Percentiles rank a stretch among this genome's conserved stretches.
These are phyloP conservation scores for Gymnoscelis rufifasciata DNA, from an alignment of 2,888 invertebrate species.

Conservation along the genomic window DNA sequence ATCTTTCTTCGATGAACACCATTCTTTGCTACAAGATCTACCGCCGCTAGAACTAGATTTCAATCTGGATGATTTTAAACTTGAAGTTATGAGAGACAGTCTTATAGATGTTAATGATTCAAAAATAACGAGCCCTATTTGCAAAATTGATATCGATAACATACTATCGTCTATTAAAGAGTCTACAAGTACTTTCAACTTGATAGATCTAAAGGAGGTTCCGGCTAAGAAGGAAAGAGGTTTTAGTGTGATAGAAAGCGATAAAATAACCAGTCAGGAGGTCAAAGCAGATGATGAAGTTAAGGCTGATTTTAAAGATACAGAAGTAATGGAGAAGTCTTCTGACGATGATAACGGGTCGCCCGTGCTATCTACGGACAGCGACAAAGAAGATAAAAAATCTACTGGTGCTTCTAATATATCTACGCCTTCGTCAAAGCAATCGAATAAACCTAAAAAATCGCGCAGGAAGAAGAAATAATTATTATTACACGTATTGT, in stretches of 20 bases:
- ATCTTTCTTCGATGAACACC: slow-evolving; percentile 71
- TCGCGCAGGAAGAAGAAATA: slow-evolving; percentile 82
- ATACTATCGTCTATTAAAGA: slow-evolving; percentile 68
- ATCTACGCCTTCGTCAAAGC: slow-evolving; percentile 58
- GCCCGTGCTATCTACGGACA: slow-evolving; percentile 75
- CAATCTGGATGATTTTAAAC: slow-evolving; percentile 64
- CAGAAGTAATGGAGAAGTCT: slow-evolving; percentile 71
- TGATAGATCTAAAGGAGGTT: slow-evolving; percentile 66
- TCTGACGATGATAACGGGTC: slow-evolving; percentile 79
- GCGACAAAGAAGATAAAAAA: slow-evolving; percentile 75
- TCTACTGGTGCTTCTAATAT: slow-evolving; percentile 54
- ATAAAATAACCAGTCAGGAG: slow-evolving; percentile 64
- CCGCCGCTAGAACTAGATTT: slow-evolving; percentile 67
- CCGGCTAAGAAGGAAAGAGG: slow-evolving; percentile 60
- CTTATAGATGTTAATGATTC: slow-evolving; percentile 57
- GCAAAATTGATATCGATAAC: slow-evolving; percentile 69
- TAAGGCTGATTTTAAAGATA: slow-evolving; percentile 47
- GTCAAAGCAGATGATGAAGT: slow-evolving; percentile 60
- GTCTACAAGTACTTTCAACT: slow-evolving; percentile 61
- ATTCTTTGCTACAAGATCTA: slow-evolving; percentile 55
- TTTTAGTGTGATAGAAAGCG: slow-evolving; percentile 63
- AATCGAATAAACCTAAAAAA: slow-evolving; percentile 74
- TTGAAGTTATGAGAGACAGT: slow-evolving; percentile 70
- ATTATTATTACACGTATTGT: slow-evolving; percentile 54
- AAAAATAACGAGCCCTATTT: slow-evolving; percentile 62